Evolutionary conservation across 2,888 invertebrate species (phyloP), one percentile per base, ranked within the genome.

Genomic region (Dromius quadrimaculatus): DNA sequence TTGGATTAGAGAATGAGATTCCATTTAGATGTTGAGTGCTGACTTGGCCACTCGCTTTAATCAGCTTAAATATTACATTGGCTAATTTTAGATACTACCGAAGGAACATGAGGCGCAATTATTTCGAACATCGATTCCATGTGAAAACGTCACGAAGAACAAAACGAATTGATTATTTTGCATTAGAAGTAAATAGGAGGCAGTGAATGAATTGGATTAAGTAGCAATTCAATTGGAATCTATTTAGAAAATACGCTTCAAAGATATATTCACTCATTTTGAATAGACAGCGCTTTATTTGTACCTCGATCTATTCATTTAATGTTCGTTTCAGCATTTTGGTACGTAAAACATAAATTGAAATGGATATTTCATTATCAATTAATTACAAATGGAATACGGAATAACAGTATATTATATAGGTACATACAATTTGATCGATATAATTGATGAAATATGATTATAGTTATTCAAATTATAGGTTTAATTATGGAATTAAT

Each of bases 61-160:
- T 70, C 70, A 70, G 70, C 70, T 70, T 70, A 70, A 70, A 70
- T 70, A 62, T 70, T 70, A 47, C 61, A 70, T 68, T 38, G 70
- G 70, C 70, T 70, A 70, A 70, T 70, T 70, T 70, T 70, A 70
- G 70, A 70, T 62, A 69, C 41, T 57, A 22, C 28, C 13, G 36
- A 38, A 22, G 23, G 64, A 34, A 22, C 64, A 34, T 34, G 23
- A 28, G 47, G 19, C 28, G 19, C 64, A 64, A 20, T 47, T 64
- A 64, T 64, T 64, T 47, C 32, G 19, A 47, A 50, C 22, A 64
- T 9, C 45, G 34, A 64, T 59, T 19, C 32, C 22, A 19, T 19
- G 36, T 38, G 64, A 47, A 64, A 50, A 50, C 32, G 50, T 64
- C 50, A 64, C 41, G 41, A 13, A 41, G 38, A 38, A 62, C 62